Evolutionary conservation across 1,140 invertebrate genomes (phyloP).

Genomic region (Leptinotarsa defecta): DNA sequence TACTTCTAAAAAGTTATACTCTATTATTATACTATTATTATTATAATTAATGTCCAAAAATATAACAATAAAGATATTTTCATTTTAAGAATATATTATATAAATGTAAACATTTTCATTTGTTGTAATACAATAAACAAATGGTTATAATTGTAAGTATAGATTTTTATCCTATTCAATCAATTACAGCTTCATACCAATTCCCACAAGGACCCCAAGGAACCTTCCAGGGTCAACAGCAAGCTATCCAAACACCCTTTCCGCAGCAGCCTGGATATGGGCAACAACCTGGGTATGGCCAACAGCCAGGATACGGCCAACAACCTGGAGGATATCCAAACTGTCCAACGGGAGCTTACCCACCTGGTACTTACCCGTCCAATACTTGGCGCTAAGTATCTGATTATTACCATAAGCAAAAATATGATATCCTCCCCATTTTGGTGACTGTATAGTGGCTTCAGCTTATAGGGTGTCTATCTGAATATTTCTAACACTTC

Average conservation of each 20-base stretch:
- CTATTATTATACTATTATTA: too few species aligned
- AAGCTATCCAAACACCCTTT: slow-evolving; percentile 12
- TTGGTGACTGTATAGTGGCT: not conserved
- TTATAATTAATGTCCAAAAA: too few species aligned
- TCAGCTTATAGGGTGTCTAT: not conserved
- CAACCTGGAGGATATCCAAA: slow-evolving; percentile 31
- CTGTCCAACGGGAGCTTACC: slow-evolving; percentile 38
- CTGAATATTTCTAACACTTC: not conserved
- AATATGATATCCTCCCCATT: not conserved
- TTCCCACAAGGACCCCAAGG: slow-evolving; percentile 24
- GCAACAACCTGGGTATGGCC: slow-evolving; percentile 17
- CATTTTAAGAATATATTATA: too few species aligned
- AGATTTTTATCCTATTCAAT: too few species aligned
- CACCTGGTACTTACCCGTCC: slow-evolving; percentile 35
- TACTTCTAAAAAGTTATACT: too few species aligned
- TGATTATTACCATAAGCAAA: not conserved
- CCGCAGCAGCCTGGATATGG: slow-evolving; percentile 13
- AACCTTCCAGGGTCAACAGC: not conserved
- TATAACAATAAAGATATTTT: too few species aligned
- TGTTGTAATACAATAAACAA: too few species aligned
- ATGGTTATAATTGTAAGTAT: too few species aligned
- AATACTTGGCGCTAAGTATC: not conserved
- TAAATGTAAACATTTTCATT: too few species aligned
- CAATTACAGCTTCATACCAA: slow-evolving; percentile 14
- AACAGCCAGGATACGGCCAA: slow-evolving; percentile 14